Percentiles rank a stretch among this genome's conserved stretches.
Evolutionary conservation across 2,113 vertebrate species (phyloP).

Genomic region (Gopherus evgoodei): DNA sequence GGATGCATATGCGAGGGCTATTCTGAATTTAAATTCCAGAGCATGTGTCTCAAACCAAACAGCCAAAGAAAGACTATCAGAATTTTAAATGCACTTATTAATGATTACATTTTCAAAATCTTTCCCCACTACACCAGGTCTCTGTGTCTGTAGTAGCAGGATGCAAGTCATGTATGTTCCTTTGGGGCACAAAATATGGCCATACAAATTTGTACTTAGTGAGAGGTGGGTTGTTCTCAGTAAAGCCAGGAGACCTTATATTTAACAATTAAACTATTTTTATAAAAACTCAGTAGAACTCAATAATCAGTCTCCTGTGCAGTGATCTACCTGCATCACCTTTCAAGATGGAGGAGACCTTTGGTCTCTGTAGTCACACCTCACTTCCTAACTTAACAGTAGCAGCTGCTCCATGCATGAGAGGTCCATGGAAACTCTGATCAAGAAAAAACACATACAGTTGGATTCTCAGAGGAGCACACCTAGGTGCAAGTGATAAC

Average conservation of each 20-base stretch:
- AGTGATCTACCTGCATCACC: background rate
- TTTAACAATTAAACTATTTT: background rate
- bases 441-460: rapidly evolving
- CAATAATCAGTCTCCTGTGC: background rate
- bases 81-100: slow-evolving; percentile 54
- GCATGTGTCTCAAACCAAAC: slow-evolving; percentile 60
- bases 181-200: background rate
- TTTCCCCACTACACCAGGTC: slow-evolving; percentile 26
- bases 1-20: background rate
- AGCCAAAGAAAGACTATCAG: slow-evolving; percentile 59
- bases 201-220: background rate
- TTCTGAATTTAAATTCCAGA: slow-evolving; percentile 64
- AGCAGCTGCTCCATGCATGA: background rate
- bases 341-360: background rate
- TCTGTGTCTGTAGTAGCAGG: slow-evolving; percentile 25
- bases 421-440: background rate
- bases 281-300: background rate
- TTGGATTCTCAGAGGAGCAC: background rate
- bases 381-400: background rate
- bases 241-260: background rate
- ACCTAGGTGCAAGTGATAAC: background rate
- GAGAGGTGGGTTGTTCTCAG: background rate
- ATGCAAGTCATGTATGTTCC: background rate
- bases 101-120: slow-evolving; percentile 7
- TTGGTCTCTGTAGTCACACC: background rate